phyloP scores from a whole-genome alignment of 1,140 invertebrate genomes.

The Hyles euphorbiae region DNA sequence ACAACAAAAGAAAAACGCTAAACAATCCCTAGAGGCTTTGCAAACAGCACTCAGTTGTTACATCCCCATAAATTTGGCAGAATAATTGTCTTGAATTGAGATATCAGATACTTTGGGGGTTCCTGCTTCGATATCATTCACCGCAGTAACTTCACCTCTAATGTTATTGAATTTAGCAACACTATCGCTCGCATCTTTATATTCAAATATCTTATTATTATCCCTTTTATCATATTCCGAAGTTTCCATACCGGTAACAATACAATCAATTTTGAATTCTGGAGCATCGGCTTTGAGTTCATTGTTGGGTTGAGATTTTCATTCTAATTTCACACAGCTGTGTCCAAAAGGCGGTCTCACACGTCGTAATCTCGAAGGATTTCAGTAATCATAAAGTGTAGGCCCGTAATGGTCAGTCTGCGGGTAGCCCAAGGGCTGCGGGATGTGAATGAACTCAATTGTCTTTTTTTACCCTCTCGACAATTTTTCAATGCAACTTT shows the following conservation, averaged over 20 bases:
- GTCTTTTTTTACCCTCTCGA: conserved; percentile 2
- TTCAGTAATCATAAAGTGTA: conserved; percentile 55
- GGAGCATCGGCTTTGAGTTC: conserved; percentile 6
- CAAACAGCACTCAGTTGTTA: conserved; percentile 28
- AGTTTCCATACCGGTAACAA: conserved; percentile 9
- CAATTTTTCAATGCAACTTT: conserved; percentile 14
- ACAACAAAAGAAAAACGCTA: too few species aligned
- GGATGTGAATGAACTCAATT: conserved; percentile 47
- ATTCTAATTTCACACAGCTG: conserved; percentile 21
- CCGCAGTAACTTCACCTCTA: conserved; percentile 30
- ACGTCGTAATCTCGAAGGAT: conserved; percentile 47
- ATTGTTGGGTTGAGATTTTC: conserved; percentile 5
- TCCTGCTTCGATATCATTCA: conserved; percentile 1
- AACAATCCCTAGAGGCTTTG: too few species aligned
- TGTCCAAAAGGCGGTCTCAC: conserved; percentile 53
- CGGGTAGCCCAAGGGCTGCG: conserved; percentile 34
- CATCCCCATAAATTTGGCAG: conserved; percentile 45
- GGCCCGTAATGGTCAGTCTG: conserved; percentile 47
- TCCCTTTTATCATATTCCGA: conserved; percentile 33
- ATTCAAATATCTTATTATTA: conserved; percentile 30
- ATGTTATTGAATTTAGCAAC: conserved; percentile 11
- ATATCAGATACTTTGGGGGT: conserved; percentile 44
- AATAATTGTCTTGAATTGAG: conserved; percentile 55
- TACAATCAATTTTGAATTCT: conserved; percentile 23
- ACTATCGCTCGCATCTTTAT: conserved; percentile 20